Conservation (phyloP, 2,797 vertebrate species). For the Leuciscus waleckii region DNA sequence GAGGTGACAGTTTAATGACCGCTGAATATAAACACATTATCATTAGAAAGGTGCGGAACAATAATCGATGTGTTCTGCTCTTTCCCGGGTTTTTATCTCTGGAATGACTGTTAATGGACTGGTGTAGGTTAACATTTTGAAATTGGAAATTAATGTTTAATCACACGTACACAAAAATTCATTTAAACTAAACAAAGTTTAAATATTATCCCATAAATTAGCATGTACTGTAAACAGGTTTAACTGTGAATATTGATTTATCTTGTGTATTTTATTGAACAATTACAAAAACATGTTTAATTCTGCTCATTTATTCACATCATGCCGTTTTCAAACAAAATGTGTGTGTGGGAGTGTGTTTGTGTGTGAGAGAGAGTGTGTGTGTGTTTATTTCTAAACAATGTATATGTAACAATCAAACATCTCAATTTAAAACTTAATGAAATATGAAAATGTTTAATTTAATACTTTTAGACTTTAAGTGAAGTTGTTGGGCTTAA, state of each 20-base stretch:
- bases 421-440: not conserved
- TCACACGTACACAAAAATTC: too few species aligned
- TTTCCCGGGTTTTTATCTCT: not conserved
- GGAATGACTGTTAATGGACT: not conserved
- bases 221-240: not conserved
- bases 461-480: not conserved
- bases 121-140: not conserved
- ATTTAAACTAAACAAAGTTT: not conserved
- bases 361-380: too few species aligned
- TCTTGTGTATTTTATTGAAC: not conserved
- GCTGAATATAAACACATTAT: not conserved
- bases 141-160: not conserved
- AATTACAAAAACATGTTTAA: not conserved
- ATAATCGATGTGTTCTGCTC: not conserved
- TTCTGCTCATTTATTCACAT: not conserved
- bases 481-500: not conserved
- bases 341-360: too few species aligned
- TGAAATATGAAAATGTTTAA: not conserved
- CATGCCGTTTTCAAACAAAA: too few species aligned
- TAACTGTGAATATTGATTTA: not conserved
- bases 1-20: too few species aligned
- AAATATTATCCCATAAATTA: not conserved
- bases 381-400: too few species aligned
- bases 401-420: not conserved
- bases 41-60: not conserved